Percentiles rank a stretch among this genome's conserved stretches.
Conservation (phyloP, 2,797 vertebrate genomes). For the Limnodromus scolopaceus region DNA sequence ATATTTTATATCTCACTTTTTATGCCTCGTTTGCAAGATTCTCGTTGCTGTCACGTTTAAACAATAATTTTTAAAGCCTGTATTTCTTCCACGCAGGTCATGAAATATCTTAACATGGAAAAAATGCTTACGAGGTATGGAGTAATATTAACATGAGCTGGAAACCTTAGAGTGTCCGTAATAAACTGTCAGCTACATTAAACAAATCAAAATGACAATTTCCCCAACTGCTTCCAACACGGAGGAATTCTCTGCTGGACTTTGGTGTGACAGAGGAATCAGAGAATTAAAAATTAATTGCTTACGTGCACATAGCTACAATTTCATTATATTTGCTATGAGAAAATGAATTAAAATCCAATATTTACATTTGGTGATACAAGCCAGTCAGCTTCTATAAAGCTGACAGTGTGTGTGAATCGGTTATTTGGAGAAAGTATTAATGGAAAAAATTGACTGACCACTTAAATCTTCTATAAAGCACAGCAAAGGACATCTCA, state of each 20-base stretch:
- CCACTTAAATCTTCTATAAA: background rate
- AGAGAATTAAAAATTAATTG: background rate
- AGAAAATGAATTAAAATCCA: background rate
- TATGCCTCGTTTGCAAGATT: background rate
- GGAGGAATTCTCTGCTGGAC: background rate
- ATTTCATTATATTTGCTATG: background rate
- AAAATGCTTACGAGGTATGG: background rate
- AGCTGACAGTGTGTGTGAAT: background rate
- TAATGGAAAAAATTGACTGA: background rate
- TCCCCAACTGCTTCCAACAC: background rate
- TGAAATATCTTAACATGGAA: background rate
- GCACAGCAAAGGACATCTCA: background rate
- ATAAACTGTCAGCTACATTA: background rate
- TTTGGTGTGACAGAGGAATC: background rate
- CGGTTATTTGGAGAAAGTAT: background rate
- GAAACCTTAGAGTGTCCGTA: background rate
- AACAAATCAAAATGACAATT: background rate
- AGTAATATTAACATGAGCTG: background rate
- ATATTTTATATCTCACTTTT: background rate
- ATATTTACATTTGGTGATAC: background rate
- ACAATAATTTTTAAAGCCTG: background rate
- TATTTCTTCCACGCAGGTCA: background rate
- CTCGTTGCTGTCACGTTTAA: background rate
- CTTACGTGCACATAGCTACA: background rate
- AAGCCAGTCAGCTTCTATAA: background rate